Base-by-base conservation (phyloP, 2,797 vertebrate genomes). In the Argentina silus region DNA sequence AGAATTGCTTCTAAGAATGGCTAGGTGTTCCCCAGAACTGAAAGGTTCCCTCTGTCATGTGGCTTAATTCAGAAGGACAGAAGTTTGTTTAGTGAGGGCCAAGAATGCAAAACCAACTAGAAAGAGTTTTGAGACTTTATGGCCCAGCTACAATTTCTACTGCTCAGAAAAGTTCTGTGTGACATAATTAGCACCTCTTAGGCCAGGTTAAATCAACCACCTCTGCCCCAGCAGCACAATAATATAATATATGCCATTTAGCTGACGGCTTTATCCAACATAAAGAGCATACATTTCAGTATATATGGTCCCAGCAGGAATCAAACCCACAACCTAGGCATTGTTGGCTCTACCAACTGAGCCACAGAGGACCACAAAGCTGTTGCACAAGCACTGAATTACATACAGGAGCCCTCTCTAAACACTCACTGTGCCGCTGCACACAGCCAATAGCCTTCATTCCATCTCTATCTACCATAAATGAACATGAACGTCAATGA, bases 1-100 rank as follows among this genome's bases (percentile, higher is more conserved):
- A 71, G 51, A 73, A 79, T 67, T 77, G 56, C 67, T 81, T 81
- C 73, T 70, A 50, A 70, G 76, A 81, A 81, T 69, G 59, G 48
- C 27, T 7, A 65, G 53, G 65, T 67, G 45, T 74, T 73, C 67
- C 69, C 59, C 60, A 71, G 70, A 76, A 67, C 65, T 62, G 57
- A 56, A n/a, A 15, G 17, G 42, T 59, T 55, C 45, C 57, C 45
- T 27, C 1, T 61, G 23, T 68, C 27, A 23, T 50, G 44, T 27
- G 59, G 23, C 57, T 57, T 50, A 2, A 7, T 61, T 51, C 59
- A 36, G 19, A 68, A 36, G 53, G 48, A 7, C 66, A 51, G 42
- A 45, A 12, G 3, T 50, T 36, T 36, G 51, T 36, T 56, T n/a
- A 64, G 59, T 27, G 15, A 48, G 14, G 55, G 65, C 50, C 19